Evolutionary conservation across 2,113 vertebrate species (phyloP).

Genomic region (Gavia stellata): DNA sequence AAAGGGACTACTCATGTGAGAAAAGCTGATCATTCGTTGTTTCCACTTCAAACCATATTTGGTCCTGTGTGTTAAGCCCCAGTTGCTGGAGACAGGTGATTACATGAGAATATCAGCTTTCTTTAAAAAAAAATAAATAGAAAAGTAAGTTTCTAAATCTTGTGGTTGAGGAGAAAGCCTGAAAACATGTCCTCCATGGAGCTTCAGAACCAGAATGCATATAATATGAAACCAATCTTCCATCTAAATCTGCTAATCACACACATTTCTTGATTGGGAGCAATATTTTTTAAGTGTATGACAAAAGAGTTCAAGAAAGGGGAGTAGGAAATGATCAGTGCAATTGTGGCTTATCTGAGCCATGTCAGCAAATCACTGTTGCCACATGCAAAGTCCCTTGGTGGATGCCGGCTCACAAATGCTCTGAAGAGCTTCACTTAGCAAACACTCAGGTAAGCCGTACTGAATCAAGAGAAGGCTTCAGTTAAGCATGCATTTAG

Average conservation of each 20-base stretch:
- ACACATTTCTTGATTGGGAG: not conserved
- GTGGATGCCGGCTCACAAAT: not conserved
- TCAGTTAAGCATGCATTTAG: not conserved
- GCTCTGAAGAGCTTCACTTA: not conserved
- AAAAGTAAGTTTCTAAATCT: not conserved
- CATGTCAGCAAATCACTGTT: not conserved
- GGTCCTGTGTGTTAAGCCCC: not conserved
- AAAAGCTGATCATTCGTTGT: conserved; percentile 33
- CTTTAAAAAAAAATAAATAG: not conserved
- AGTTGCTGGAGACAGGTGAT: conserved; percentile 3
- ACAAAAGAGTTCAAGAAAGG: not conserved
- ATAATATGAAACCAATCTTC: not conserved
- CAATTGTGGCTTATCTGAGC: not conserved
- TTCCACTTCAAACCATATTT: conserved; percentile 42
- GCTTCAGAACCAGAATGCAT: not conserved
- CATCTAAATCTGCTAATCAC: not conserved
- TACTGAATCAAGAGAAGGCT: not conserved
- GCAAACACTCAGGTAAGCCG: not conserved
- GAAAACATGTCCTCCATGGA: not conserved
- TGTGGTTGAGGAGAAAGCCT: conserved; percentile 9
- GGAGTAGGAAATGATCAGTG: not conserved
- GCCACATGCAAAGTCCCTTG: conserved; percentile 26
- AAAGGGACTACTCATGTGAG: conserved; percentile 42
- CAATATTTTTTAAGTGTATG: not conserved
- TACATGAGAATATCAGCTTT: not conserved